These are phyloP conservation scores for Paraplagusia blochii DNA, from an alignment of 2,113 vertebrate species.

Conservation along the genomic window DNA sequence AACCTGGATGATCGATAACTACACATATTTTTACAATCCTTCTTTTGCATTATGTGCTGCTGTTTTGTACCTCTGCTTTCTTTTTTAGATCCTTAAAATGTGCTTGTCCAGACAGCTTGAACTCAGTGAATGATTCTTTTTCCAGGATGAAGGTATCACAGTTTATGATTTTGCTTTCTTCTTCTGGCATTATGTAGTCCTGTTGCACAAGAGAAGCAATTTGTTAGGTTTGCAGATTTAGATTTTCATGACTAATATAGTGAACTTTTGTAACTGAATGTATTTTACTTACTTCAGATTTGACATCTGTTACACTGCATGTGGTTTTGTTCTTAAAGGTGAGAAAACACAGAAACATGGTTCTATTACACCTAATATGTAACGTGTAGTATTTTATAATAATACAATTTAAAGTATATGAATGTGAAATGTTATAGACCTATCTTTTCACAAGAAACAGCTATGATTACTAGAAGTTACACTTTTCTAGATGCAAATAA, in stretches of 20 bases:
- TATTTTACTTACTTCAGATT: constrained; percentile 38
- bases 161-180: constrained; percentile 3
- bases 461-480: too few relatives aligned
- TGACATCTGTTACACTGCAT: constrained; percentile 11
- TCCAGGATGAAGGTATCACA: constrained; percentile 52
- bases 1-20: too few relatives aligned
- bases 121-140: constrained; percentile 15
- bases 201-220: constrained; percentile 28
- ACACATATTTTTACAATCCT: too few relatives aligned
- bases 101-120: constrained; percentile 38
- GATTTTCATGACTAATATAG: background rate
- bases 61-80: constrained; percentile 22
- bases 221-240: background rate
- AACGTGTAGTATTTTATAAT: too few relatives aligned
- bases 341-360: background rate
- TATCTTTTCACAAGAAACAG: too few relatives aligned
- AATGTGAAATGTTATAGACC: too few relatives aligned
- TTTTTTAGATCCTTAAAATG: constrained; percentile 41
- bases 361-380: background rate
- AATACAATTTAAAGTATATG: too few relatives aligned
- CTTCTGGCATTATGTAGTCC: constrained; percentile 22
- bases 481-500: too few relatives aligned
- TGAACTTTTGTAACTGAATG: background rate
- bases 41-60: background rate
- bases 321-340: constrained; percentile 51